These are phyloP conservation scores for Amblyopsis rosae DNA, from an alignment of 2,113 vertebrate species.

Conservation along the genomic window DNA sequence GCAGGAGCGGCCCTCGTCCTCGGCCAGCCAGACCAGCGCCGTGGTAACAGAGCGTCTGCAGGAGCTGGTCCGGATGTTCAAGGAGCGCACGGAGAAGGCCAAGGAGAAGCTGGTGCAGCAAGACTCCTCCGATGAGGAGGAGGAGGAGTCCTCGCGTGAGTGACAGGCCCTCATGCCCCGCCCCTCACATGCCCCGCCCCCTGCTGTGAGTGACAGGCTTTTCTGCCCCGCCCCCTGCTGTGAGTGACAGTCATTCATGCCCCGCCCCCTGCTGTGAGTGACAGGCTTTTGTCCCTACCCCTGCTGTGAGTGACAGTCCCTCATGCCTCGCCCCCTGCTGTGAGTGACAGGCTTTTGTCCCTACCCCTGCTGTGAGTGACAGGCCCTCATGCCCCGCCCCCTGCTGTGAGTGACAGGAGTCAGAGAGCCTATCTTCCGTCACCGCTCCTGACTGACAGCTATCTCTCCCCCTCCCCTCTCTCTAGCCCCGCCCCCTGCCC, in stretches of 20 bases:
- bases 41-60: conserved; percentile 86
- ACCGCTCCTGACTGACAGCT: background rate
- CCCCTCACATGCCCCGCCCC: no score
- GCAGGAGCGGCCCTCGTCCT: conserved; percentile 71
- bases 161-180: background rate
- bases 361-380: no score
- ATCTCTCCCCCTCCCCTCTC: background rate
- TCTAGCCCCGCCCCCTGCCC: conserved; percentile 55
- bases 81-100: conserved; percentile 88
- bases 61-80: conserved; percentile 92
- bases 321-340: no score
- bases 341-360: no score
- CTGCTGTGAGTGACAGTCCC: no score
- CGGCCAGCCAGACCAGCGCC: conserved; percentile 82
- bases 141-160: conserved; percentile 83
- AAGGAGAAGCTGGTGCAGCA: conserved; percentile 93
- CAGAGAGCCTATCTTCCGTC: background rate
- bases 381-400: no score
- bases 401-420: background rate
- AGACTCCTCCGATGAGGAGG: conserved; percentile 89
- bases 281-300: no score
- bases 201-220: no score
- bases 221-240: no score
- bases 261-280: no score
- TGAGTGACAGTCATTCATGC: no score